Conservation (phyloP, 2,888 invertebrate species). For the Eupithecia abbreviata region DNA sequence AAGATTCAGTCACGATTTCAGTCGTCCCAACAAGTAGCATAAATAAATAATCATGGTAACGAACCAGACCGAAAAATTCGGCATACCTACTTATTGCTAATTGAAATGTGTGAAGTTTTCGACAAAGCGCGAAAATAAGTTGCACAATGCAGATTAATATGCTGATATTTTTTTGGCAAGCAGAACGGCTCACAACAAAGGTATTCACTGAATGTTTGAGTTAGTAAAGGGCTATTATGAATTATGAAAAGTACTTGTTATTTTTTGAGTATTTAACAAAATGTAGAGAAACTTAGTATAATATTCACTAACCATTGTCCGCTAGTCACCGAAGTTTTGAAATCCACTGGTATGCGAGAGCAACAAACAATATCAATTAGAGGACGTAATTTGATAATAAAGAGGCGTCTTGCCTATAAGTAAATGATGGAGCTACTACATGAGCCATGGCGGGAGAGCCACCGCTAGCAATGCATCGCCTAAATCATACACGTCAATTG, state of each 20-base stretch:
- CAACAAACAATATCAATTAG: background rate
- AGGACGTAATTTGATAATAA: conserved; percentile 38
- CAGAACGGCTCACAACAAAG: background rate
- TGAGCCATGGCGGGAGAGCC: conserved; percentile 12
- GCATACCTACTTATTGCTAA: background rate
- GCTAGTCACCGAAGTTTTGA: conserved; percentile 4
- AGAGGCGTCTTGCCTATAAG: conserved; percentile 56
- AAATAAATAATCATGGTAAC: conserved; percentile 1
- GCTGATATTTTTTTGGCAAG: background rate
- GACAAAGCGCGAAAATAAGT: background rate
- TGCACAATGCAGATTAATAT: background rate
- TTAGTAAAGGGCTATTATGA: background rate
- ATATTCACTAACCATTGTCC: conserved; percentile 48
- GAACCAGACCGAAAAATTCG: background rate
- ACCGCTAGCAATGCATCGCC: conserved; percentile 48
- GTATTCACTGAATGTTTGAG: background rate
- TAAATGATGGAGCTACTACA: conserved; percentile 56
- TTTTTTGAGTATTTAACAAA: background rate
- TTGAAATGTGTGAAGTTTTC: background rate
- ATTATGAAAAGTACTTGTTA: background rate
- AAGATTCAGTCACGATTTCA: conserved; percentile 36
- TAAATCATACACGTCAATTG: conserved; percentile 58
- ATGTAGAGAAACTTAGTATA: background rate
- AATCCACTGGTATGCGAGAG: conserved; percentile 18
- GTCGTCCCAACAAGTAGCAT: conserved; percentile 29